A percentile compares a stretch with the other conserved stretches of the same genome.
phyloP scores from a whole-genome alignment of 2,888 invertebrate species.

The Alloplasta piceator region DNA sequence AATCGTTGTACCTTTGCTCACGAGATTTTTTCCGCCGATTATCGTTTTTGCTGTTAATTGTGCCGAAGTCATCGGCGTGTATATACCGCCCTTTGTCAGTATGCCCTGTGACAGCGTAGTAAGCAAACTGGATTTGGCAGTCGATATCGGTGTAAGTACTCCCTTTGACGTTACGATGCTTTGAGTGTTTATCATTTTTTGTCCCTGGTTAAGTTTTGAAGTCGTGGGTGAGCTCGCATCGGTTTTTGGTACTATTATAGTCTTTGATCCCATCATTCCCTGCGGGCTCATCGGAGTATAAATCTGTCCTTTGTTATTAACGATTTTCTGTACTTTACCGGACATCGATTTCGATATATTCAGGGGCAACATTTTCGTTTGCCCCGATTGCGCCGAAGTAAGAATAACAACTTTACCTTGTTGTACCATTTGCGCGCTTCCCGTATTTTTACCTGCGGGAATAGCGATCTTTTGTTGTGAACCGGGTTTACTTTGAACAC shows the following conservation, averaged over 20 bases:
- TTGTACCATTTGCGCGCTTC: constrained; percentile 79
- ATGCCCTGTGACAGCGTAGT: constrained; percentile 74
- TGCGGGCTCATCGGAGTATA: constrained; percentile 78
- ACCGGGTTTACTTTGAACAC: constrained; percentile 76
- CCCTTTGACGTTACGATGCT: constrained; percentile 79
- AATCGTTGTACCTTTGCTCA: constrained; percentile 74
- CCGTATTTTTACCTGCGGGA: constrained; percentile 73
- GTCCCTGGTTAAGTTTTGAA: constrained; percentile 82
- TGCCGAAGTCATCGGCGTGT: constrained; percentile 75
- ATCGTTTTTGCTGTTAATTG: constrained; percentile 74
- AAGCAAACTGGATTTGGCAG: constrained; percentile 72
- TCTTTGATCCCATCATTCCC: constrained; percentile 71
- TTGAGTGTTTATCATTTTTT: constrained; percentile 80
- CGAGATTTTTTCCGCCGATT: constrained; percentile 75
- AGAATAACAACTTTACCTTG: constrained; percentile 82
- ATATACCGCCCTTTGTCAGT: constrained; percentile 75
- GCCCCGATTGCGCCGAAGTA: constrained; percentile 77
- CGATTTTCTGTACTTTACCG: constrained; percentile 84
- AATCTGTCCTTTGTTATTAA: constrained; percentile 86
- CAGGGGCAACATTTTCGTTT: constrained; percentile 77
- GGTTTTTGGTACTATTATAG: constrained; percentile 77
- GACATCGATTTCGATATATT: constrained; percentile 82
- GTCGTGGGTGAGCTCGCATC: constrained; percentile 78
- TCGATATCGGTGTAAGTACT: constrained; percentile 83
- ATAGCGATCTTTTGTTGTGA: constrained; percentile 76